phyloP scores from a whole-genome alignment of 1,140 invertebrate species.

The Octopus bimaculoides region DNA sequence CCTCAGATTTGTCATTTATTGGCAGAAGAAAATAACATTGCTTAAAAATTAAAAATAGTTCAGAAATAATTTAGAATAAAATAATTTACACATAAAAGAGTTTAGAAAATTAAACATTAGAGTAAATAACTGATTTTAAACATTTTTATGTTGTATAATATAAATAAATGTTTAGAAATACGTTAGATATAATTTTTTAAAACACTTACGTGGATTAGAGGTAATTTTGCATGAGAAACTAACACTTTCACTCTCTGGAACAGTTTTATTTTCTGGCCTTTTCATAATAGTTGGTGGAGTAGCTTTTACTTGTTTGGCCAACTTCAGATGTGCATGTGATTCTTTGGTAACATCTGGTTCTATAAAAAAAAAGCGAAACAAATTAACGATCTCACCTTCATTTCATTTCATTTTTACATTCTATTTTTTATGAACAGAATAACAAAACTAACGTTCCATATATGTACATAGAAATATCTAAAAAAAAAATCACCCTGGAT shows the following conservation, averaged over 20 bases:
- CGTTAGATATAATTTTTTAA: neutral
- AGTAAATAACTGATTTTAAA: neutral
- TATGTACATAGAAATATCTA: too few relatives aligned
- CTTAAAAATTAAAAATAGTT: too few relatives aligned
- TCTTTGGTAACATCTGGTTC: neutral
- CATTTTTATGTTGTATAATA: neutral
- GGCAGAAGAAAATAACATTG: too few relatives aligned
- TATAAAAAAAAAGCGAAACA: neutral
- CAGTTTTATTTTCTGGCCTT: constrained; percentile 36
- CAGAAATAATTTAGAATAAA: too few relatives aligned
- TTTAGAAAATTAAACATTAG: too few relatives aligned
- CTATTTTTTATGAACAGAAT: too few relatives aligned
- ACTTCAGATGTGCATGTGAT: neutral
- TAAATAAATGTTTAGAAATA: neutral
- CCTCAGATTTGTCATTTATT: too few relatives aligned
- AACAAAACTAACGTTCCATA: too few relatives aligned
- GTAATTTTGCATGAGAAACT: constrained; percentile 45
- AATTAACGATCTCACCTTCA: too few relatives aligned
- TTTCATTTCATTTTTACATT: too few relatives aligned
- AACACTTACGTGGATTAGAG: constrained; percentile 45
- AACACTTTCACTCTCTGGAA: constrained; percentile 50
- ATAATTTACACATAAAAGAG: too few relatives aligned
- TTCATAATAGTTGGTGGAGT: constrained; percentile 28
- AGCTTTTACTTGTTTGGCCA: constrained; percentile 19
- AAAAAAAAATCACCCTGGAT: too few relatives aligned